Percentiles rank a stretch among this genome's conserved stretches.
Evolutionary conservation across 2,113 vertebrate genomes (phyloP).

Genomic region (Pollimyrus isidori): DNA sequence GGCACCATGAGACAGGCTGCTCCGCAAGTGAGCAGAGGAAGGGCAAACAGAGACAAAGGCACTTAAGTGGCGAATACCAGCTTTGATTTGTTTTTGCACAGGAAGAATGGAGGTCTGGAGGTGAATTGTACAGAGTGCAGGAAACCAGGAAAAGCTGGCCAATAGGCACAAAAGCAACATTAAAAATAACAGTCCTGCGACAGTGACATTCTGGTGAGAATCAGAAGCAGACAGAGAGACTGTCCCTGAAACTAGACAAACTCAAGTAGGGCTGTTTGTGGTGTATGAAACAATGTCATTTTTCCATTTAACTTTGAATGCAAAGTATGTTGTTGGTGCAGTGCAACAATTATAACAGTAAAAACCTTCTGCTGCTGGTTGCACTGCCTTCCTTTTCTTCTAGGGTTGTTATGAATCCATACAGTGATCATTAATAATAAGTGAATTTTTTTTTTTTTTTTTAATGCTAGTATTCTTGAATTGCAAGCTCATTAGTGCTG

Average conservation of each 20-base stretch:
- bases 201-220: not conserved
- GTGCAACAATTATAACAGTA: not conserved
- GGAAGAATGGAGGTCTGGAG: not conserved
- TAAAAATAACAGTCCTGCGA: not conserved
- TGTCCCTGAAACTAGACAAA: not conserved
- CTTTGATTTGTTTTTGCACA: not conserved
- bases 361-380: not conserved
- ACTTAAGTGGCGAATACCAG: not conserved
- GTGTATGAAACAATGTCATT: not conserved
- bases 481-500: not conserved
- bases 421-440: not conserved
- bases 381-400: not conserved
- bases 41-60: not conserved
- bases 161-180: not conserved
- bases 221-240: not conserved
- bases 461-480: not conserved
- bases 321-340: not conserved
- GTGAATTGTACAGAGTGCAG: not conserved
- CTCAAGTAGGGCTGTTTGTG: not conserved
- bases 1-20: not conserved
- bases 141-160: not conserved
- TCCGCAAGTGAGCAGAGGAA: not conserved
- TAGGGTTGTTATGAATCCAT: not conserved
- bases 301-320: not conserved
- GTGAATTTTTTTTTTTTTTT: not conserved